A percentile compares a stretch with the other conserved stretches of the same genome.
Conservation (phyloP, 2,797 vertebrate species). For the Smutsia temminckii region DNA sequence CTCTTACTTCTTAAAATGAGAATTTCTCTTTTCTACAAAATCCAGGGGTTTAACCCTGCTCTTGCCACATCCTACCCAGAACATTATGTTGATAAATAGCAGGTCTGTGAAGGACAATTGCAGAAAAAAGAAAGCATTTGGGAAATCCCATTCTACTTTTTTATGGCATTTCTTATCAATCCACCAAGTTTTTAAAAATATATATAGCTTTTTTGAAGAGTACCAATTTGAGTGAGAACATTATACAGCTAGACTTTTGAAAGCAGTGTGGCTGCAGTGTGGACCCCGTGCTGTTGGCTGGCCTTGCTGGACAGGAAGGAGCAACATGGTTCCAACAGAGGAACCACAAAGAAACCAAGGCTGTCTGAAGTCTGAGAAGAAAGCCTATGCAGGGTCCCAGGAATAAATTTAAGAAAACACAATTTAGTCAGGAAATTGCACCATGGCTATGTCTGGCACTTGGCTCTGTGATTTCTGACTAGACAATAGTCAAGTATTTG, state of each 20-base stretch:
- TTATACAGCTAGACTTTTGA: neutral
- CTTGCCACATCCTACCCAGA: neutral
- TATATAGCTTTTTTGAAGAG: neutral
- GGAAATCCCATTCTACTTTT: neutral
- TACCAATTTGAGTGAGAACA: neutral
- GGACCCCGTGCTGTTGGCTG: accelerated
- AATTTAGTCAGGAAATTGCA: slow-evolving; percentile 1
- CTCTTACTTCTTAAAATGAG: neutral
- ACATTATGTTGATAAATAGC: neutral
- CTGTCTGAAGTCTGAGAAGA: neutral
- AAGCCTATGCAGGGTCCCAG: slow-evolving; percentile 39
- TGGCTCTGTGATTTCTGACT: slow-evolving; percentile 5
- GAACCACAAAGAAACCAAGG: neutral
- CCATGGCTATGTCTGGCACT: neutral
- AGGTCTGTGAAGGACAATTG: neutral
- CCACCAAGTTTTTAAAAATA: neutral
- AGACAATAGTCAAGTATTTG: slow-evolving; percentile 30
- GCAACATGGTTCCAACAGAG: neutral
- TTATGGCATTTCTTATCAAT: slow-evolving; percentile 1
- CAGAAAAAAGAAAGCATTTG: neutral
- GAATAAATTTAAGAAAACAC: slow-evolving; percentile 34
- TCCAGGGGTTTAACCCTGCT: neutral
- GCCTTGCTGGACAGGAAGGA: neutral
- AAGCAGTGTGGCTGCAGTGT: neutral
- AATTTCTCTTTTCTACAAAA: neutral